These are phyloP conservation scores for Bradysia coprophila DNA, from an alignment of 1,140 invertebrate species.

Conservation along the genomic window DNA sequence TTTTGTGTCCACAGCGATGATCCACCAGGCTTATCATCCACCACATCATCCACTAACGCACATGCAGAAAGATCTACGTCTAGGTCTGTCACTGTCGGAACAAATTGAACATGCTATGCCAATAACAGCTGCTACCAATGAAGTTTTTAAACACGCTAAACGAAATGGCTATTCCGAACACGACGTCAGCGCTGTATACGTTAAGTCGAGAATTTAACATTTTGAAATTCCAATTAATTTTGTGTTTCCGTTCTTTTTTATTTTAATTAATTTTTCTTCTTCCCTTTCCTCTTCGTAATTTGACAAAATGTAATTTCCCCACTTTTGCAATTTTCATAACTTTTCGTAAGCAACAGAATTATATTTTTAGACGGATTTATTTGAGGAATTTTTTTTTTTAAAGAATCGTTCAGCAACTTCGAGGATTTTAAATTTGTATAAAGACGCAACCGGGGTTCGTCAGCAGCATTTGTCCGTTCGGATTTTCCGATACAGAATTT, in stretches of 20 bases:
- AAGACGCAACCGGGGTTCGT: no score
- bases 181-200: slow-evolving; percentile 83
- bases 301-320: no score
- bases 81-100: slow-evolving; percentile 73
- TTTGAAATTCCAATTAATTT: neutral
- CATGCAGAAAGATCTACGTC: slow-evolving; percentile 86
- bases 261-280: no score
- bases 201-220: slow-evolving; percentile 64
- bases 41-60: slow-evolving; percentile 71
- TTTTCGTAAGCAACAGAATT: no score
- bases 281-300: no score
- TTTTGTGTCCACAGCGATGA: slow-evolving; percentile 45
- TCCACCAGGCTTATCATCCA: slow-evolving; percentile 58
- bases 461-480: no score
- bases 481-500: no score
- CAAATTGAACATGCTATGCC: slow-evolving; percentile 77
- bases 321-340: no score
- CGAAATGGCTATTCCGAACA: slow-evolving; percentile 80
- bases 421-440: no score
- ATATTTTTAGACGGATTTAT: no score
- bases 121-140: slow-evolving; percentile 79
- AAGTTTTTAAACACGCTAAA: slow-evolving; percentile 90
- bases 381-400: no score
- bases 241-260: neutral
- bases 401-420: no score